Evolutionary conservation across 1,140 invertebrate species (phyloP), one percentile per base, ranked within the genome.

Genomic region (Diorhabda elongata): DNA sequence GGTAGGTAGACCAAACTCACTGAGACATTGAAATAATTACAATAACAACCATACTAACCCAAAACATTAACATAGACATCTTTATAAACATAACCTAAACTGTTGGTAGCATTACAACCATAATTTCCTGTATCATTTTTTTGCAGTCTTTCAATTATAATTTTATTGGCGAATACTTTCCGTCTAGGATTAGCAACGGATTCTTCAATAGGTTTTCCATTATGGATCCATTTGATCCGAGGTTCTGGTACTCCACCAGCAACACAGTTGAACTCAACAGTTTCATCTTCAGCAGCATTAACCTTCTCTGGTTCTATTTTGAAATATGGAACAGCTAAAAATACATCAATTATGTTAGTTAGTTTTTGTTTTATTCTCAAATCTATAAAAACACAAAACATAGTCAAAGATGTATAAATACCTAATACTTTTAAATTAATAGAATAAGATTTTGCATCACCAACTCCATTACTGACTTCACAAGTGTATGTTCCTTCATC

Each of bases 71-170:
- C 88, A 78, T 95, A 99, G 58, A 98, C 94, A 85, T 99, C 97
- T 79, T 96, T 95, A 83, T 97, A 99, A 8, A 98, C 94, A 82
- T 99, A 99, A 44, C 98, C 98, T 73, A 96, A 86, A n/a, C 91
- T 92, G 81, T 99, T 99, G 69, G 96, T 98, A 1, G 97, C 97
- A 84, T 99, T 99, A 83, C 98, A 99, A 61, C 98, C 97, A 78
- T 98, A 97, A 82, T 99, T 98, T 68, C 95, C 96, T 4, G 96
- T 98, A 81, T 99, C 98, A 57, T 87, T 86, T 81, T 96, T 96
- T 11, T 86, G 85, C 26, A 99, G 82, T 74, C 92, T 90, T 8
- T 89, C 86, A 70, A 99, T 94, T 2, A 89, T 86, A 58, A 99
- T 93, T 47, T 86, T 89, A 78, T 96, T 91, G 0, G 85, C 78